phyloP scores from a whole-genome alignment of 2,113 vertebrate species.

The Prunella fulvescens region DNA sequence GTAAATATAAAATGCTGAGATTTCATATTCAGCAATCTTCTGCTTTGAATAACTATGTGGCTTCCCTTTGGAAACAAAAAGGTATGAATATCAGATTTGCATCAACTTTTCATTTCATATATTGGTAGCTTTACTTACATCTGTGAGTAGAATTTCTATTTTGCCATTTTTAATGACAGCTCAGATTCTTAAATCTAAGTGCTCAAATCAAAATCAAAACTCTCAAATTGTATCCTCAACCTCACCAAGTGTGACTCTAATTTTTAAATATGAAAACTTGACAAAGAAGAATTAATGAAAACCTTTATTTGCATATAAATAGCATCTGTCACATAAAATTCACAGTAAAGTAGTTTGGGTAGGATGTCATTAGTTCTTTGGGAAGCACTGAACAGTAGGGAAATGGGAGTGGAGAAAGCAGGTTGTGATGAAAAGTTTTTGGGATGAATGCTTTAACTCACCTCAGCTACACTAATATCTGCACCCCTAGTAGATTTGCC shows the following conservation, averaged over 20 bases:
- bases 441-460: neutral
- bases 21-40: neutral
- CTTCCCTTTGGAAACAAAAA: neutral
- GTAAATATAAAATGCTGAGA: neutral
- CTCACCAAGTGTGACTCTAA: neutral
- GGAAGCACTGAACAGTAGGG: neutral
- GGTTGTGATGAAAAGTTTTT: neutral
- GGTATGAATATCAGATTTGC: neutral
- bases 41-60: neutral
- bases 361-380: neutral
- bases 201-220: neutral
- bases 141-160: neutral
- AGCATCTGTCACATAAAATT: neutral
- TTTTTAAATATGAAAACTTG: neutral
- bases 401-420: neutral
- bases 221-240: neutral
- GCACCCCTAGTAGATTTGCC: neutral
- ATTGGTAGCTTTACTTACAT: neutral
- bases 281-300: neutral
- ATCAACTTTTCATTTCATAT: neutral
- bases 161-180: neutral
- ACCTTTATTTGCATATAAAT: neutral
- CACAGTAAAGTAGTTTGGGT: neutral
- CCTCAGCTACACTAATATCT: neutral
- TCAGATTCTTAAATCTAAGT: neutral